Evolutionary conservation across 1,140 invertebrate genomes (phyloP), one percentile per base, ranked within the genome.

Genomic region (Oscheius sp.): DNA sequence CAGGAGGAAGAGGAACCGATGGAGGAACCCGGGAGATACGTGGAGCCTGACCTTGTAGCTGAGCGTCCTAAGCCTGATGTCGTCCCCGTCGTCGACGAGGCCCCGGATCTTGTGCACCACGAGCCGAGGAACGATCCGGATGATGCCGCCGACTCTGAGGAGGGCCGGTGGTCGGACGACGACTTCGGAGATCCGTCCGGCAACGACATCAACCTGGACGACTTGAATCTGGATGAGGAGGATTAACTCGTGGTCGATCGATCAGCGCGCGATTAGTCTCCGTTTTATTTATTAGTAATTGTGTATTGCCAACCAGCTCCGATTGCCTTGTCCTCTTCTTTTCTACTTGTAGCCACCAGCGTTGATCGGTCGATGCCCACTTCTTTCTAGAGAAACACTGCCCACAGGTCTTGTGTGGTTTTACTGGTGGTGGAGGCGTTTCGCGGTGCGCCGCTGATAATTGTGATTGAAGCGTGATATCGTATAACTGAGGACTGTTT

Each of bases 171-270:
- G 62, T 80, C 69, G 1, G 79, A 80, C n/a, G 79, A 79, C 32
- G 79, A 79, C 29, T 79, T 79, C 34, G 77, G 52, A 36, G 79
- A 79, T 63, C 46, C 78, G 10, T 28, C 20, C 10, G 73, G 34
- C 28, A 74, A 79, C 49, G 77, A 79, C 58, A 58, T 79, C n/a
- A 71, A 79, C 49, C 35, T 79, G 55, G 79, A 79, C 28, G 77
- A 77, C 55, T 63, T 79, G 20, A 77, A 76, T 58, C 58, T 79
- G 13, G 79, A 70, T 31, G 79, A 79, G n/a, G 79, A 77, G 32
- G 79, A 79, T 64, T 73, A 62, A 75, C 59, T 72, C 13, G 63
- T 73, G 49, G 71, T 75, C 59, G 69, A 71, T 63, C 69, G 26
- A 49, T 71, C 69, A 49, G 69, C 61, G 32, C 69, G 59, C 23